These are phyloP conservation scores for Triplophysa dalaica DNA, from an alignment of 2,113 vertebrate species.

Conservation along the genomic window DNA sequence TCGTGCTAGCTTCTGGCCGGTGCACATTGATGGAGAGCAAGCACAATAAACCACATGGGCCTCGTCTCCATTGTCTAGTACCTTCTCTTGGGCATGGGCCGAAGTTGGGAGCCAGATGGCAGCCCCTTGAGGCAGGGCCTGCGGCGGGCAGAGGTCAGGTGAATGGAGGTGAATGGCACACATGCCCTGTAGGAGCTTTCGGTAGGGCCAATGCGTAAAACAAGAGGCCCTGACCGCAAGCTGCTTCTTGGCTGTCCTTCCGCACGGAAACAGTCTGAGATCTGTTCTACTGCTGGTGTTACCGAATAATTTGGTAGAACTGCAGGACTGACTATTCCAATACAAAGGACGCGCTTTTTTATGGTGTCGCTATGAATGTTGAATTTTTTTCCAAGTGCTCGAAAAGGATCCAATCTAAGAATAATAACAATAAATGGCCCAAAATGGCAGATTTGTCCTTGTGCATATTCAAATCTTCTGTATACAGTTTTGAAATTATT, in stretches of 20 bases:
- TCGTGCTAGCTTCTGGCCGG: conserved; percentile 67
- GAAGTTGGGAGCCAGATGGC: conserved; percentile 73
- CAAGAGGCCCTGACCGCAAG: conserved; percentile 65
- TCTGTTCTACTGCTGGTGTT: conserved; percentile 50
- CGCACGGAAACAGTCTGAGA: conserved; percentile 57
- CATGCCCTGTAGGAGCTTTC: conserved; percentile 55
- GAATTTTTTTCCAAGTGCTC: conserved; percentile 11
- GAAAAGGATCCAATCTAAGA: not conserved
- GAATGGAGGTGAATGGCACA: conserved; percentile 67
- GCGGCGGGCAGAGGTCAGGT: conserved; percentile 66
- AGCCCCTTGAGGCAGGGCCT: conserved; percentile 71
- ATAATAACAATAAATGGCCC: not conserved
- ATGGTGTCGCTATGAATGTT: not conserved
- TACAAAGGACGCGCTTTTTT: conserved; percentile 14
- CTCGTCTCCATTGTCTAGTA: conserved; percentile 69
- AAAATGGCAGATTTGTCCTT: not conserved
- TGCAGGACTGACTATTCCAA: conserved; percentile 33
- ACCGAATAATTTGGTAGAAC: conserved; percentile 5
- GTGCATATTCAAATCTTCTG: conserved; percentile 1
- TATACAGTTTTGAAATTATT: not conserved
- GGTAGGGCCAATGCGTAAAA: conserved; percentile 63
- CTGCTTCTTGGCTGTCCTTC: conserved; percentile 59
- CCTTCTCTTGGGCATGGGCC: conserved; percentile 51
- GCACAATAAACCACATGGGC: conserved; percentile 71
- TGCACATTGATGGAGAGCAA: conserved; percentile 74